Base-by-base conservation (phyloP, 2,888 invertebrate species). In the Lutraria lutraria region DNA sequence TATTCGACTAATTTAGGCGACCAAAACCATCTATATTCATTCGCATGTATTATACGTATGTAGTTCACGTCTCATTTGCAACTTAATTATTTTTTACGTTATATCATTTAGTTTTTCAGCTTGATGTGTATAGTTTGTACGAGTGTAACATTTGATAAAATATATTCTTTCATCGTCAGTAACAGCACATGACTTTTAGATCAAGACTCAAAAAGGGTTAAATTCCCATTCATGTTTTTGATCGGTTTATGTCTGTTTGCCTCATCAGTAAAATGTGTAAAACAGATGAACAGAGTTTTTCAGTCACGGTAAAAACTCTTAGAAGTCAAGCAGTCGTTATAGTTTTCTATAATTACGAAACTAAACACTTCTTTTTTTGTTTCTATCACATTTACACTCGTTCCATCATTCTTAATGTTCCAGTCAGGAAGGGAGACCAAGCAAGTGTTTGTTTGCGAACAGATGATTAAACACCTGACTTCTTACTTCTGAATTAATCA, bases 261-360 rank as follows among this genome's bases (percentile, higher is more conserved):
- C 63, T 68, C 63, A 68, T 68, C 63, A 68, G 13, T 4, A n/a
- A 25, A 68, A 68, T 68, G 0, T n/a, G 25, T 68, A 68, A 25
- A 68, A 68, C 63, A 68, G n/a, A n/a, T 25, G 63, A 8, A 68
- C 25, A 25, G 10, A 0, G 25, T 12, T 13, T 68, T 25, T 68
- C 63, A 25, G 63, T n/a, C 63, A 25, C 8, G 12, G 25, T 25
- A 68, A 12, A 25, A 25, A 25, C 25, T 68, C 63, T 68, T 25
- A 68, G 63, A 68, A 68, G 63, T 68, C 63, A 68, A 68, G 63
- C 25, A 68, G n/a, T n/a, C 63, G n/a, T 68, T 25, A 25, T 68
- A 25, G n/a, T 43, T 68, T 25, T 13, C 0, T 68, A 68, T 25
- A 68, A 68, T 68, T 68, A 68, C 6, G n/a, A 68, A 68, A 68